Base-by-base conservation (phyloP, 2,113 vertebrate genomes). In the Climacteris rufus region DNA sequence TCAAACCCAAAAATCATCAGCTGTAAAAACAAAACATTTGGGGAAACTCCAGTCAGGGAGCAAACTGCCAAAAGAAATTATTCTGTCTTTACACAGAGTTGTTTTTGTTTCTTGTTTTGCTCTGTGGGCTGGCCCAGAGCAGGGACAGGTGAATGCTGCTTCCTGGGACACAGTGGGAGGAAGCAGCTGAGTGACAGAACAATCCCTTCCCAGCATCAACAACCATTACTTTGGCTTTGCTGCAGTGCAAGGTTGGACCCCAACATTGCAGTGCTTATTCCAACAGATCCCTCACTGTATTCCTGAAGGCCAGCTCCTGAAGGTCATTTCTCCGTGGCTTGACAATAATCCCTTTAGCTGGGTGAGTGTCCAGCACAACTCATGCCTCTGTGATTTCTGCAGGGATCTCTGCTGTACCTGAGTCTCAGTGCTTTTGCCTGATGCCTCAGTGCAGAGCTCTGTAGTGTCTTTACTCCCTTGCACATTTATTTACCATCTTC, bases 21-120 rank as follows among this genome's bases (percentile, higher is more conserved):
- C 92, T 96, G 71, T 59, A 84, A 92, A 92, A 93, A 78, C 90
- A 90, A 81, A 95, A 74, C 25, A 61, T 64, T 42, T 90, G 88
- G 50, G 83, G 64, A 88, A 90, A 68, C 60, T 88, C 68, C 94
- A 95, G 49, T 21, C 30, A 37, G 71, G 54, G 39, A 74, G n/a
- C 7, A 68, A 77, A 22, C 27, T 63, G 90, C 42, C 86, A 77
- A 65, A 49, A 64, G 49, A 40, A 49, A 25, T 30, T 0, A 15
- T 11, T 52, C 15, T 35, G 28, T 83, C 53, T 64, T 59, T 57
- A 72, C 0, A 2, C 42, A 80, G 52, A 56, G 60, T 57, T 86
- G 68, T 44, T 86, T 92, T 57, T 33, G 18, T 25, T 50, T 52
- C 30, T 63, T 33, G 49, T 23, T 86, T 37, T 79, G 52, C 83